A percentile compares a stretch with the other conserved stretches of the same genome.
Evolutionary conservation across 2,888 invertebrate genomes (phyloP).

Genomic region (Serripes groenlandicus): DNA sequence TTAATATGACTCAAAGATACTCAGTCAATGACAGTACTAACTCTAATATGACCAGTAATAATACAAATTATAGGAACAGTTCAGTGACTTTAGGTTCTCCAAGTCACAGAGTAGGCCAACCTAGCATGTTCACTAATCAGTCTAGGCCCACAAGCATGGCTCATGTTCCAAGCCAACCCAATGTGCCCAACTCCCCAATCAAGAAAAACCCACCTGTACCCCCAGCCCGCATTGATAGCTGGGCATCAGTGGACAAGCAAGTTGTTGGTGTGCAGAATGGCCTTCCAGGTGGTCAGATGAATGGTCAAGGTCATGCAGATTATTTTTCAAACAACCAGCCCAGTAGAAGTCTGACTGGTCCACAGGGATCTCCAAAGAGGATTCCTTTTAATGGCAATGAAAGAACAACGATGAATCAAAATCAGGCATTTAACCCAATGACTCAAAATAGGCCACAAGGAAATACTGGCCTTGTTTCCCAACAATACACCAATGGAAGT

Average conservation of each 20-base stretch:
- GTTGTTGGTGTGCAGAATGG: neutral
- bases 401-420: neutral
- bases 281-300: neutral
- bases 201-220: conserved; percentile 54
- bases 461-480: neutral
- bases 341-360: neutral
- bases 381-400: neutral
- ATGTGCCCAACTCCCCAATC: neutral
- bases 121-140: neutral
- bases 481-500: conserved; percentile 45
- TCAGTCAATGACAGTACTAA: no score
- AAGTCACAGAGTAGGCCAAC: neutral
- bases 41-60: neutral
- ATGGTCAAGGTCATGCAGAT: conserved; percentile 9
- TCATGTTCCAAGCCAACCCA: neutral
- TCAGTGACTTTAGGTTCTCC: neutral
- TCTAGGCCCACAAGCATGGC: neutral
- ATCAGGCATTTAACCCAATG: neutral
- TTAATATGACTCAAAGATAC: neutral
- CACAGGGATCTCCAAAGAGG: neutral
- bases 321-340: neutral
- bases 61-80: neutral
- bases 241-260: conserved; percentile 63
- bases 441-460: neutral
- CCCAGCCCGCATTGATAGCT: conserved; percentile 66